Conservation (phyloP, 2,888 invertebrate genomes). For the Escarpia spicata region DNA sequence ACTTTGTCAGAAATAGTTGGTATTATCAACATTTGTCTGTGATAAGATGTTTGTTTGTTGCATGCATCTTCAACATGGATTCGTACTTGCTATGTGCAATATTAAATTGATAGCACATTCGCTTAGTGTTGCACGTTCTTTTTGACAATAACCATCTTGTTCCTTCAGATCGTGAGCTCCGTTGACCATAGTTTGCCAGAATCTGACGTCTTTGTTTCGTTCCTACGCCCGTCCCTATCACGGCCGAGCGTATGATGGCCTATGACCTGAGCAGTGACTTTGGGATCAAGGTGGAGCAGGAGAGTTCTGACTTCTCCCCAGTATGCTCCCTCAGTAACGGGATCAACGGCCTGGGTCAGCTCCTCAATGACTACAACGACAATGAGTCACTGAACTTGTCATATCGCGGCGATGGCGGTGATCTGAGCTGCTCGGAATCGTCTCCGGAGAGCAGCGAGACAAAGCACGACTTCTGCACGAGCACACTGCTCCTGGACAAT, state of each 20-base stretch:
- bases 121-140: too few species aligned
- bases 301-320: conserved; percentile 37
- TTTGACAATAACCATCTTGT: neutral
- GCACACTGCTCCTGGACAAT: conserved; percentile 73
- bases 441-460: conserved; percentile 29
- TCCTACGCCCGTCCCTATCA: neutral
- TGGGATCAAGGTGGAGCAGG: conserved; percentile 39
- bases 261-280: conserved; percentile 34
- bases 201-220: neutral
- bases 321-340: conserved; percentile 27
- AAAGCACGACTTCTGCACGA: conserved; percentile 69
- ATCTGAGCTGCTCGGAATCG: conserved; percentile 22
- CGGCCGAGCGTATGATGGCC: conserved; percentile 35
- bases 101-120: neutral
- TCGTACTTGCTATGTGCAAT: neutral
- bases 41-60: neutral
- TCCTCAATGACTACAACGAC: conserved; percentile 36
- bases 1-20: too few species aligned
- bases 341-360: conserved; percentile 28
- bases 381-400: conserved; percentile 7
- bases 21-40: too few species aligned
- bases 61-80: neutral
- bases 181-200: neutral
- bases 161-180: neutral
- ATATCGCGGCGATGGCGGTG: conserved; percentile 24